Base-by-base conservation (phyloP, 2,888 invertebrate species). In the Apodemia mormo region DNA sequence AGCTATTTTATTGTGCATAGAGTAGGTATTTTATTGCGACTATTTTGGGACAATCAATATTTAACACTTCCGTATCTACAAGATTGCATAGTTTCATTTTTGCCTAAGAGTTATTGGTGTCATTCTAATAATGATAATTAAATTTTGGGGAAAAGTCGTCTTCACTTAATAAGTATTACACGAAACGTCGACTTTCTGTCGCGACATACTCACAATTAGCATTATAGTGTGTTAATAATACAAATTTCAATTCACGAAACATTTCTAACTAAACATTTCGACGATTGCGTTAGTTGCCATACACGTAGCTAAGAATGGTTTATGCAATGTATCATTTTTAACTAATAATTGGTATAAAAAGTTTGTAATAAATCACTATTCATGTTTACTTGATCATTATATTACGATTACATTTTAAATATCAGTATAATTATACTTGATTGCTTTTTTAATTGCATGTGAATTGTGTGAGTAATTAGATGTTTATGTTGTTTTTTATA, bases 101-200 rank as follows among this genome's bases (percentile, higher is more conserved):
- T 58, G 8, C 37, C 10, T 29, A 67, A 9, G 29, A n/a, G n/a
- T 43, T 43, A 58, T 89, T 80, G 85, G 88, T 89, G 90, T 88
- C 90, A 85, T 78, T 74, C 85, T 87, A 87, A 90, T 87, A 85
- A 79, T 76, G 91, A 90, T 93, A 93, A 93, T 92, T 91, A 91
- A 91, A 90, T 88, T 89, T 90, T 85, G 86, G 85, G 83, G 85
- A 88, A 86, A 88, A 87, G 83, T 78, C 80, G 83, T 81, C 81
- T 80, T 80, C 82, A 80, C 82, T 84, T 88, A 89, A 92, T 91
- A 92, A 87, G 88, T 87, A 85, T 86, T 85, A 89, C 91, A 92
- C 88, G 92, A 87, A 83, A 79, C 81, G 80, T 78, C 80, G 76
- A 80, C 79, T 82, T 86, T 87, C 85, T 78, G 88, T 85, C 85